phyloP scores from a whole-genome alignment of 2,888 invertebrate species.

The Dolichomitus sp. region DNA sequence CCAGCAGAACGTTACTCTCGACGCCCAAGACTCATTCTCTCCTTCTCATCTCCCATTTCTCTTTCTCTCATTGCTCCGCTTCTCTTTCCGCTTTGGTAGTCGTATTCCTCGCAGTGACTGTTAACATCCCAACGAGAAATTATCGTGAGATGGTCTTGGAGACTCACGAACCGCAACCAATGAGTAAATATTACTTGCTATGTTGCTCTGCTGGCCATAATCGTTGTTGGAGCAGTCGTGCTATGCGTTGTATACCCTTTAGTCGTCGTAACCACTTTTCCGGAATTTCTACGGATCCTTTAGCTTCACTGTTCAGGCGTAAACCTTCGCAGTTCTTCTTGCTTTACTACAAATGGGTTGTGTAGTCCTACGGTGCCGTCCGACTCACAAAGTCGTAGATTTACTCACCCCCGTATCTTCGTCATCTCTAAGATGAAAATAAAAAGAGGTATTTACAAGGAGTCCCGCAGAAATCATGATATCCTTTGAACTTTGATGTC shows the following conservation, averaged over 20 bases:
- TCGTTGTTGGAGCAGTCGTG: slow-evolving; percentile 30
- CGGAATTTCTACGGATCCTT: slow-evolving; percentile 20
- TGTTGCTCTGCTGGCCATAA: background rate
- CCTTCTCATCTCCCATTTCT: slow-evolving; percentile 41
- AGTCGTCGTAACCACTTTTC: slow-evolving; percentile 16
- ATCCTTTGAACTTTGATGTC: no score
- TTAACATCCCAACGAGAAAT: slow-evolving; percentile 81
- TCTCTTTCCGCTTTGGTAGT: slow-evolving; percentile 47
- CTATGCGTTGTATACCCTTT: background rate
- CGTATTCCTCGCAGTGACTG: slow-evolving; percentile 66
- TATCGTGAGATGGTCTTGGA: slow-evolving; percentile 71
- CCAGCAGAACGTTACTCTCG: slow-evolving; percentile 81
- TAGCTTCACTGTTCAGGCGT: slow-evolving; percentile 2
- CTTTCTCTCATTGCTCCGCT: slow-evolving; percentile 38
- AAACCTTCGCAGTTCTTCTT: background rate
- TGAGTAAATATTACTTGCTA: slow-evolving; percentile 12
- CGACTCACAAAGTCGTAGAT: background rate
- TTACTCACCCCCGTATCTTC: background rate
- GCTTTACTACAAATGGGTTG: background rate
- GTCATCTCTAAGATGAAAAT: background rate
- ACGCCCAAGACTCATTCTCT: slow-evolving; percentile 66
- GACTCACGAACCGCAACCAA: slow-evolving; percentile 34
- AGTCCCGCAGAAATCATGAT: no score
- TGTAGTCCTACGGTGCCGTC: background rate
- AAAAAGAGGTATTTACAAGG: background rate